A percentile compares a stretch with the other conserved stretches of the same genome.
phyloP scores from a whole-genome alignment of 1,140 invertebrate genomes.

The Euglossa dilemma region DNA sequence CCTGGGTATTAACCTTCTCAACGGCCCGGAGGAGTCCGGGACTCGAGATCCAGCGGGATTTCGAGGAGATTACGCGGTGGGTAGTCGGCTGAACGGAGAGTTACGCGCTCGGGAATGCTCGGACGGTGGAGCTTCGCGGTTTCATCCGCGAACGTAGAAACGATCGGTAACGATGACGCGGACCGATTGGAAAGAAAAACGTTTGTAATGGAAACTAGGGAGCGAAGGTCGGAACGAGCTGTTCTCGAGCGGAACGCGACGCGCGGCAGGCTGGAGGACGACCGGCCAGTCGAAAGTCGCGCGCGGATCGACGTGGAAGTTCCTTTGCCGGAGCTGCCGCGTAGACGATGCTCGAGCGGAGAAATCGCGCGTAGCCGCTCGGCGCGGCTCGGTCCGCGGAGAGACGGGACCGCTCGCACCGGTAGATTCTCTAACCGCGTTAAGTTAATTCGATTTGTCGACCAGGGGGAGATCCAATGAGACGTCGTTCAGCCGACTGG shows the following conservation, averaged over 20 bases:
- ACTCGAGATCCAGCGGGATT: too few species aligned
- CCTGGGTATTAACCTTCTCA: not conserved
- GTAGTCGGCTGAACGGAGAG: not conserved
- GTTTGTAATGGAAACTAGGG: constrained; percentile 70
- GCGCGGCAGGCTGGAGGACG: constrained; percentile 30
- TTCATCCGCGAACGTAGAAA: constrained; percentile 12
- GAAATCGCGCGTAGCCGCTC: too few species aligned
- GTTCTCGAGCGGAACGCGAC: constrained; percentile 62
- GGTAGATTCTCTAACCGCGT: constrained; percentile 61
- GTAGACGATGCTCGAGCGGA: too few species aligned
- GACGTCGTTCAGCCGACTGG: constrained; percentile 3
- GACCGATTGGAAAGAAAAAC: constrained; percentile 64
- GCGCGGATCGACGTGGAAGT: constrained; percentile 64
- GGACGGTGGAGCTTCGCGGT: too few species aligned
- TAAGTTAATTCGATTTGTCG: constrained; percentile 70
- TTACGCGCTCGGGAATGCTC: not conserved
- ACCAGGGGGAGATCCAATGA: constrained; percentile 11
- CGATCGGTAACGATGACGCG: constrained; percentile 38
- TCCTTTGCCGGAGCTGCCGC: constrained; percentile 58
- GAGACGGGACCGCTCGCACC: not conserved
- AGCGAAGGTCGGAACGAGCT: constrained; percentile 68
- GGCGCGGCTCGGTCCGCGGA: too few species aligned
- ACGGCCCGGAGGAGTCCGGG: too few species aligned
- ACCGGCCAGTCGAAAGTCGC: constrained; percentile 72
- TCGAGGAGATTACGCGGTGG: too few species aligned